Evolutionary conservation across 37 sponge, comb jelly and placozoan species (phyloP), one percentile per base, ranked within the genome.

Genomic region (Eunapius fragilis): DNA sequence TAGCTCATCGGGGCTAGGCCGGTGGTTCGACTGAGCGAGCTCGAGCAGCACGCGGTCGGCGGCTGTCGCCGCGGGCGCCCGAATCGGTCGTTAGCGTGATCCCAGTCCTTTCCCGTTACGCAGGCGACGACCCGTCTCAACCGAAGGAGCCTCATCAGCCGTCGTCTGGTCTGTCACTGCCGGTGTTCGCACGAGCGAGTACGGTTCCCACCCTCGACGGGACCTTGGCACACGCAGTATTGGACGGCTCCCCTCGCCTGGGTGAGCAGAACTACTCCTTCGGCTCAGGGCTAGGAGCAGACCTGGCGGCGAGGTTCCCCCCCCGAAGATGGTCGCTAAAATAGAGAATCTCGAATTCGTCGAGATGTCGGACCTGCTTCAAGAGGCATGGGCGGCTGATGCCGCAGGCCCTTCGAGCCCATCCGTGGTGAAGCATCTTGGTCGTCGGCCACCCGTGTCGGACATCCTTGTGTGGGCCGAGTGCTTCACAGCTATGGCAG

Each of bases 401-500:
- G n/a, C n/a, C n/a, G n/a, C n/a, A n/a, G n/a, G n/a, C n/a, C n/a
- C n/a, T n/a, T n/a, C n/a, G n/a, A n/a, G 22, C 58, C 17, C 22
- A 17, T 58, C 58, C 17, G 14, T 58, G 6, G 14, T 58, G 22
- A 58, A 58, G 58, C 58, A 58, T 19, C 22, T 58, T 19, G 58
- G 58, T 58, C 31, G 71, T 25, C 67, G 70, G 22, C 37, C 23
- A 19, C 83, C 78, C 22, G 71, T 88, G 22, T 82, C 70, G 30
- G 88, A 88, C 28, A 82, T 88, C 11, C 70, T 75, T 0, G 7
- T 69, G 31, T 88, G 82, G 88, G 58, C 77, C 7, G 68, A 88
- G 26, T 88, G 88, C 38, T 88, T 30, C 58, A 30, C 78, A 5
- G 13, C 76, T 0, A 25, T 87, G 76, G 82, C 70, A 28, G 68